Percentiles rank a stretch among this genome's conserved stretches.
Evolutionary conservation across 2,888 invertebrate genomes (phyloP).

Genomic region (Cryptocheilus praepositus): DNA sequence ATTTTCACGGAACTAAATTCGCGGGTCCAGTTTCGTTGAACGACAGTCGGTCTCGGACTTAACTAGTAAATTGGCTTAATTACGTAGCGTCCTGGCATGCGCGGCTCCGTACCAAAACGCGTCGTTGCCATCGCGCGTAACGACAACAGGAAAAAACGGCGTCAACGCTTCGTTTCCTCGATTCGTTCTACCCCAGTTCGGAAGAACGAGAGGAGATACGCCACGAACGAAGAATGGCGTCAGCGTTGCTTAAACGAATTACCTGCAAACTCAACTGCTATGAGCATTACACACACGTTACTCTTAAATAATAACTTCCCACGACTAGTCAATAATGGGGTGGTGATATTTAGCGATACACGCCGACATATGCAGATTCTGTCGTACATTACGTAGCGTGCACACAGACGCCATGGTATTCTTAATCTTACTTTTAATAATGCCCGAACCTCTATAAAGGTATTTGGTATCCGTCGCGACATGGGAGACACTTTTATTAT

Average conservation of each 20-base stretch:
- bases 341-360: no score
- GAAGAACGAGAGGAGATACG: constrained; percentile 40
- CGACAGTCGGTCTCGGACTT: constrained; percentile 19
- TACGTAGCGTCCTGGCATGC: constrained; percentile 35
- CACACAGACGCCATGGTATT: no score
- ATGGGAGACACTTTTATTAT: no score
- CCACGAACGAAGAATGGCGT: constrained; percentile 9
- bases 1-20: no score
- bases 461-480: no score
- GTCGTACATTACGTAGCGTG: no score
- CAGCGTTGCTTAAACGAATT: not conserved
- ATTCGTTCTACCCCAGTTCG: constrained; percentile 57
- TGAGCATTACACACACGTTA: no score
- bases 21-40: not conserved
- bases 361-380: no score
- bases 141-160: constrained; percentile 52
- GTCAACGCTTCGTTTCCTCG: constrained; percentile 57
- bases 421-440: no score
- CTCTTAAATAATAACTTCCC: no score
- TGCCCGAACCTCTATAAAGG: no score
- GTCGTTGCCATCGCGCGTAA: constrained; percentile 46
- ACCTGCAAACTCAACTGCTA: not conserved
- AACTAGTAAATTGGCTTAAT: constrained; percentile 58
- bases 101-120: constrained; percentile 36
- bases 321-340: no score